Evolutionary conservation across 1,140 invertebrate species (phyloP), one percentile per base, ranked within the genome.

Genomic region (Drosophila rufa): DNA sequence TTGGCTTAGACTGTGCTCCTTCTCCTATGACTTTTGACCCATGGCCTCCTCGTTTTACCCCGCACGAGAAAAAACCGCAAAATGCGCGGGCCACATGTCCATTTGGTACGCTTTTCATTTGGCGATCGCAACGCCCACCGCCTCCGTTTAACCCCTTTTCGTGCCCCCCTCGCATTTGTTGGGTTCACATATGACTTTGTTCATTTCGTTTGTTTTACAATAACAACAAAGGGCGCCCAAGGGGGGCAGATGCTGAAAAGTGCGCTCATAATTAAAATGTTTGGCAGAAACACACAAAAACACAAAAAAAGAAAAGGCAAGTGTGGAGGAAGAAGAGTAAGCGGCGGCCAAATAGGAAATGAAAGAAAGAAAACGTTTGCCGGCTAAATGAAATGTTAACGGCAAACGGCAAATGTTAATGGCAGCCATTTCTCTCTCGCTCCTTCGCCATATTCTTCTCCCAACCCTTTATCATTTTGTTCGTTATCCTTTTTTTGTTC

Each of bases 131-230:
- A 62, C 50, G 51, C 71, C 61, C 69, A 55, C 58, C 51, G 36
- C 46, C 27, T 57, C 65, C 46, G 33, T 11, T 51, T 38, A 43
- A 27, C 22, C 25, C 12, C 48, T 15, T 36, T n/a, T 25, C n/a
- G 15, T 33, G 8, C 33, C 33, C n/a, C 45, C 15, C 56, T 22
- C 42, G 15, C 17, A 40, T 58, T 22, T 56, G 36, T 47, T 27
- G 22, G 42, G 42, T 19, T 46, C 62, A 47, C 53, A 79, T 56
- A 68, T 67, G 83, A 83, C 83, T 87, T 73, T 87, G 80, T 86
- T 87, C 76, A 82, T 87, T 87, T 86, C 80, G 84, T 83, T 77
- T 82, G 77, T 74, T 78, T 56, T 81, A 89, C 84, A 82, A 83
- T 87, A 87, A 83, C 76, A 82, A 82, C 70, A 76, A 46, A 25